Conservation (phyloP, 2,797 vertebrate genomes). For the Oryzias dopingdopingensis region DNA sequence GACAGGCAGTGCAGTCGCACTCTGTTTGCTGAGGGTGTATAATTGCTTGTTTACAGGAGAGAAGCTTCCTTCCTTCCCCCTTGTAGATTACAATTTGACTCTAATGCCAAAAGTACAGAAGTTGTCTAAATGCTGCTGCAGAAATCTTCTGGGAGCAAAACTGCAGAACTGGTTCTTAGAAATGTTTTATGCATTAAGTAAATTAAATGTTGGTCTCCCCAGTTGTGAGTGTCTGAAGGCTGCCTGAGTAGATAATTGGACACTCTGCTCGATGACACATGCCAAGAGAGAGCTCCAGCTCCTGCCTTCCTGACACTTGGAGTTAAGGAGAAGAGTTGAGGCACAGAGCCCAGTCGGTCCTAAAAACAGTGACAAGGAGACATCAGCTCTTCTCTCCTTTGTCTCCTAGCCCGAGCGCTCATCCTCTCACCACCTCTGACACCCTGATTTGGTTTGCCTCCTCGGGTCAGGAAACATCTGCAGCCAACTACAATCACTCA, state of each 20-base stretch:
- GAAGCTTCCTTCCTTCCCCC: slow-evolving; percentile 53
- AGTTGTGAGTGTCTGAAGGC: slow-evolving; percentile 14
- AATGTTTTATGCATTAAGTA: slow-evolving; percentile 7
- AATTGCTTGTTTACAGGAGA: slow-evolving; percentile 74
- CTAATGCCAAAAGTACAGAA: slow-evolving; percentile 45
- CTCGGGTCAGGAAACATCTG: slow-evolving; percentile 42
- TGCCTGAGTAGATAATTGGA: slow-evolving; percentile 29
- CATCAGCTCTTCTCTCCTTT: slow-evolving; percentile 36
- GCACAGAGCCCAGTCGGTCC: slow-evolving; percentile 38
- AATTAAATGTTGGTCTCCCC: slow-evolving; percentile 9
- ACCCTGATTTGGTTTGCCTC: slow-evolving; percentile 60
- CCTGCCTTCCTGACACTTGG: slow-evolving; percentile 45
- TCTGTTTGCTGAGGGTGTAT: slow-evolving; percentile 64
- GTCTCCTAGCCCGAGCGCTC: slow-evolving; percentile 63
- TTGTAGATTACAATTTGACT: slow-evolving; percentile 54
- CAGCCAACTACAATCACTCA: slow-evolving; percentile 59
- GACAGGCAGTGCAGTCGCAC: slow-evolving; percentile 64
- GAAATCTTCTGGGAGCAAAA: slow-evolving; percentile 18
- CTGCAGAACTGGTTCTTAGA: slow-evolving; percentile 5
- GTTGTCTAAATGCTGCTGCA: slow-evolving; percentile 11
- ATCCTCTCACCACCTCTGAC: slow-evolving; percentile 60
- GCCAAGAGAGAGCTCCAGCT: slow-evolving; percentile 36
- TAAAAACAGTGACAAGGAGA: slow-evolving; percentile 42
- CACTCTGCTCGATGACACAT: slow-evolving; percentile 17
- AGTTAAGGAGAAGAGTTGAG: slow-evolving; percentile 15